Percentiles rank a stretch among this genome's conserved stretches.
Evolutionary conservation across 1,140 invertebrate genomes (phyloP).

Genomic region (Eciton burchellii): DNA sequence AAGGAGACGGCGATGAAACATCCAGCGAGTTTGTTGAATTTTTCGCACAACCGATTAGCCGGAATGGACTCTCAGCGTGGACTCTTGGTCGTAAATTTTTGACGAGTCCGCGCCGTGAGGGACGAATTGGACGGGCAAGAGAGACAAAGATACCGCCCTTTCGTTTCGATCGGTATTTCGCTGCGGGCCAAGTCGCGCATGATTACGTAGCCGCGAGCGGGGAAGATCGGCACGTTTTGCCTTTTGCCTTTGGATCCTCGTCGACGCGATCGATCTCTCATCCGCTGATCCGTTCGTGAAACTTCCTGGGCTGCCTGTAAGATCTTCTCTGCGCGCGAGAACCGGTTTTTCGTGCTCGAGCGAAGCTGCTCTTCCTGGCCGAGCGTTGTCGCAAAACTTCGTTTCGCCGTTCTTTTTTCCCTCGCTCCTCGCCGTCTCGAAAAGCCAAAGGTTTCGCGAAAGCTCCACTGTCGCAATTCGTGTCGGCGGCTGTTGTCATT

Average conservation of each 20-base stretch:
- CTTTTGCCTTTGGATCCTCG: neutral
- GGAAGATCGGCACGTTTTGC: too few species aligned
- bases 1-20: neutral
- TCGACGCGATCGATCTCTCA: slow-evolving; percentile 64
- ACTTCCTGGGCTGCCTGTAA: slow-evolving; percentile 56
- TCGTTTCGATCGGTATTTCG: too few species aligned
- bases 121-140: neutral
- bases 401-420: slow-evolving; percentile 50
- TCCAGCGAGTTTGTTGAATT: neutral
- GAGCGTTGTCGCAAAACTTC: slow-evolving; percentile 29
- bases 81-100: neutral
- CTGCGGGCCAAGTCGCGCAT: too few species aligned
- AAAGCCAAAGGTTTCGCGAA: slow-evolving; percentile 15
- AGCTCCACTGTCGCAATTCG: neutral
- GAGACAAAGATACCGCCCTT: neutral
- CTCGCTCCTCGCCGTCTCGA: slow-evolving; percentile 8
- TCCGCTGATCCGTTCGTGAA: slow-evolving; percentile 45
- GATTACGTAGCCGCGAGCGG: neutral
- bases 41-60: neutral
- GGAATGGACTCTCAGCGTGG: neutral
- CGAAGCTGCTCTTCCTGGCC: slow-evolving; percentile 54
- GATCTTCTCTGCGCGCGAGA: slow-evolving; percentile 55
- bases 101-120: neutral
- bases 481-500: neutral
- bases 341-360: slow-evolving; percentile 65